Percentiles rank a stretch among this genome's conserved stretches.
These are phyloP conservation scores for Pachydiplax longipennis DNA, from an alignment of 2,888 invertebrate species.

Conservation along the genomic window DNA sequence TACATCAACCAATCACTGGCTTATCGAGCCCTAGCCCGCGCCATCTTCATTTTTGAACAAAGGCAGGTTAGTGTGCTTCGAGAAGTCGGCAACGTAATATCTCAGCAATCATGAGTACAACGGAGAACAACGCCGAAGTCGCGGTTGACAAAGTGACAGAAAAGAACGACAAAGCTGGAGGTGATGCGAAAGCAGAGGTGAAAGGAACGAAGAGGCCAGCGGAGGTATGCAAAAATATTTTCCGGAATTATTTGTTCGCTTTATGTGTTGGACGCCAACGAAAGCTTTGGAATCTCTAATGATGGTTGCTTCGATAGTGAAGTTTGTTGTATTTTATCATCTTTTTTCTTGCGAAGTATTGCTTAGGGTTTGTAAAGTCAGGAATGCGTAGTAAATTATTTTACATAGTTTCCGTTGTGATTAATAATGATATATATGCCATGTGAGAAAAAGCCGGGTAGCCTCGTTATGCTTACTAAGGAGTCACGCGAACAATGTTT, in stretches of 20 bases:
- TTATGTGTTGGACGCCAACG: constrained; percentile 46
- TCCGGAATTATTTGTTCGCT: constrained; percentile 9
- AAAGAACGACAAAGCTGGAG: constrained; percentile 72
- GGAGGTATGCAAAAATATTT: constrained; percentile 71
- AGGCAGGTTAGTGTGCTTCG: constrained; percentile 69
- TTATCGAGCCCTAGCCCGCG: constrained; percentile 69
- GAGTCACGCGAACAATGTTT: background rate
- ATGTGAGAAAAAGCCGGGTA: constrained; percentile 51
- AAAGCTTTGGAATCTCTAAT: constrained; percentile 10
- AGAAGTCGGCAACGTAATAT: constrained; percentile 66
- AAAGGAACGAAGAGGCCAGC: constrained; percentile 89
- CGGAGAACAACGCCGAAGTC: constrained; percentile 85
- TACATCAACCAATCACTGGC: constrained; percentile 54
- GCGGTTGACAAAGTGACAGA: constrained; percentile 83
- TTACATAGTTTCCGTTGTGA: background rate
- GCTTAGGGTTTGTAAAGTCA: background rate
- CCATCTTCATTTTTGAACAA: constrained; percentile 86
- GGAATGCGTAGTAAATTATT: background rate
- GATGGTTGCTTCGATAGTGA: constrained; percentile 12
- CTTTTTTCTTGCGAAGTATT: background rate
- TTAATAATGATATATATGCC: constrained; percentile 22
- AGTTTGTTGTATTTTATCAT: background rate
- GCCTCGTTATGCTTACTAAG: background rate
- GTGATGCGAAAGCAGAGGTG: constrained; percentile 80
- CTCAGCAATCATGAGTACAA: constrained; percentile 71